Percentiles rank a stretch among this genome's conserved stretches.
phyloP scores from a whole-genome alignment of 2,113 vertebrate genomes.

The Brienomyrus longianalis region DNA sequence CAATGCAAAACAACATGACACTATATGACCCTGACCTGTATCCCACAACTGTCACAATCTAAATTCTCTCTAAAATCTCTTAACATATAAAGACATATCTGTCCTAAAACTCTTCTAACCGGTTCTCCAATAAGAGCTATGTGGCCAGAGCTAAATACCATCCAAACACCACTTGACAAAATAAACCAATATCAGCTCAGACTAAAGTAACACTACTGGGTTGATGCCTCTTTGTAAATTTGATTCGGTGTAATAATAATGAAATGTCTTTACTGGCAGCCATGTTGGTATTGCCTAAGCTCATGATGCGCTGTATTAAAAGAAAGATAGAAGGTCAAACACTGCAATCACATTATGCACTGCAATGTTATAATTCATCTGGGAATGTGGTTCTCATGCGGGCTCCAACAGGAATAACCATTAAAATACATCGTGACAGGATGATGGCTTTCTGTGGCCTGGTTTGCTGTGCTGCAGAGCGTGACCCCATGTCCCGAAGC shows the following conservation, averaged over 20 bases:
- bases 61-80: not conserved
- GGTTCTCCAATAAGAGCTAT: not conserved
- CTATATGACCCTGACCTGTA: not conserved
- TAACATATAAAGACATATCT: not conserved
- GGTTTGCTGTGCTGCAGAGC: too few species aligned
- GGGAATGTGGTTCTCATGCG: not conserved
- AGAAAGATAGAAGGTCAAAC: slow-evolving; percentile 6
- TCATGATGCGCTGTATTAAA: not conserved
- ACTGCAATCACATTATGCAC: slow-evolving; percentile 6
- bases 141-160: not conserved
- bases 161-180: not conserved
- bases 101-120: not conserved
- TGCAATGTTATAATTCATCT: not conserved
- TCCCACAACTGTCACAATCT: not conserved
- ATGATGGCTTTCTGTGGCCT: not conserved
- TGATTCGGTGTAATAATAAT: slow-evolving; percentile 8
- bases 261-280: not conserved
- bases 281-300: not conserved
- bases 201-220: not conserved
- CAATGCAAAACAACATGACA: not conserved
- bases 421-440: not conserved
- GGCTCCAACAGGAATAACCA: not conserved
- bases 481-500: not conserved
- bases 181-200: not conserved
- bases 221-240: not conserved